Base-by-base conservation (phyloP, 2,888 invertebrate species). In the Macrophya annulata region DNA sequence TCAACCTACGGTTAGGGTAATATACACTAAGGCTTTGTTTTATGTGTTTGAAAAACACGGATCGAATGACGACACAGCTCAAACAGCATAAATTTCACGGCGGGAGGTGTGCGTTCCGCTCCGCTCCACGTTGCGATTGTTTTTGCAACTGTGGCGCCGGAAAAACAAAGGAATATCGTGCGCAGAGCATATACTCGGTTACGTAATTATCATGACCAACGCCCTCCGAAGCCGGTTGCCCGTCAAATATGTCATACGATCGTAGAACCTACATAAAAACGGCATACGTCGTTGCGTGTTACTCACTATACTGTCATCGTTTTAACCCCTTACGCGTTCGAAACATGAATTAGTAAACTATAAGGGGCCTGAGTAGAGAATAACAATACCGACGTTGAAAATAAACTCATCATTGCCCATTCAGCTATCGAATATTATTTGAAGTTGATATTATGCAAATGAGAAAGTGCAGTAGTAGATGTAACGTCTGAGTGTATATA, bases 41-140 rank as follows among this genome's bases (percentile, higher is more conserved):
- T 10, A 31, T 77, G 17, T 37, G n/a, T 77, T 3, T 77, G 77
- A 37, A 77, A 55, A 48, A 45, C 48, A 31, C n/a, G n/a, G 31
- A 43, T 45, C 55, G 77, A 77, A 77, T 77, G 55, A 77, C 77
- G 77, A 77, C 77, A 37, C 43, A 10, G 12, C 10, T 10, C 31
- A 55, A 77, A 17, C n/a, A 77, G 77, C 55, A 77, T 77, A 77
- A 77, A 77, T 77, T 77, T 77, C 9, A 31, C 31, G 6, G 77
- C 77, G 55, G 77, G 51, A 77, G 51, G 77, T 31, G 77, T 31
- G 77, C 77, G 51, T 31, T 51, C 31, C 15, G 21, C 51, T 51
- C 31, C 15, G 21, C 4, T 12, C 48, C 48, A 15, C 48, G 21
- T 48, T 71, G 45, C 74, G 55, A 77, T 77, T 77, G 77, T 77